Conservation (phyloP, 2,888 invertebrate species). For the Thysanoteuthis rhombus region DNA sequence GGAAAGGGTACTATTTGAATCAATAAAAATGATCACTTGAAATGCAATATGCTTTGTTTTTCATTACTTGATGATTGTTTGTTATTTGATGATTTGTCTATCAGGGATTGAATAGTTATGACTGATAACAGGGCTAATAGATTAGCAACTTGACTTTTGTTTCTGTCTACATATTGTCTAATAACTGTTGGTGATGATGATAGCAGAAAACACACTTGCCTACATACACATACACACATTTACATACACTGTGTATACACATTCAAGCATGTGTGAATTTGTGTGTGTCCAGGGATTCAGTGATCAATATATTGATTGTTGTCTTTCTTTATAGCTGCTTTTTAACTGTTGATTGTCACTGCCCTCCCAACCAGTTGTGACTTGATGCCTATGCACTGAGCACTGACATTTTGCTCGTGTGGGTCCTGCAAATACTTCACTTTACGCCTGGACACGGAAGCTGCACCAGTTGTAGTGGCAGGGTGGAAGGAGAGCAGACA, state of each 20-base stretch:
- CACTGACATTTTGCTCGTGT: background rate
- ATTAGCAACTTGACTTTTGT: no score
- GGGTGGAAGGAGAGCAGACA: background rate
- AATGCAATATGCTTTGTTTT: no score
- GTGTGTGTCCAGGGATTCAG: background rate
- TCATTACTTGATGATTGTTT: no score
- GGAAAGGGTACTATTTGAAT: no score
- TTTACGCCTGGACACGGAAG: background rate
- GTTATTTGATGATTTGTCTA: no score
- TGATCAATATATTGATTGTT: slow-evolving; percentile 12
- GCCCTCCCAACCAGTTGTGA: background rate
- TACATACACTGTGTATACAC: background rate
- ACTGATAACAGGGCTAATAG: no score
- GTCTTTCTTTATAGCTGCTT: background rate
- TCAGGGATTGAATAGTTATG: no score
- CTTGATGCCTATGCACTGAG: slow-evolving; percentile 12
- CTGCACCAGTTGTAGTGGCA: background rate
- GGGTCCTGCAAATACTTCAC: background rate
- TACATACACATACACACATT: background rate
- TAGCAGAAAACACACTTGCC: no score
- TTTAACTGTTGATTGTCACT: background rate
- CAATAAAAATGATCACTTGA: no score
- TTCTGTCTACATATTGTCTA: no score
- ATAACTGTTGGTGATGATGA: no score
- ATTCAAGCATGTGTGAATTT: background rate